These are phyloP conservation scores for Diachasma alloeum DNA, from an alignment of 1,140 invertebrate species.

Conservation along the genomic window DNA sequence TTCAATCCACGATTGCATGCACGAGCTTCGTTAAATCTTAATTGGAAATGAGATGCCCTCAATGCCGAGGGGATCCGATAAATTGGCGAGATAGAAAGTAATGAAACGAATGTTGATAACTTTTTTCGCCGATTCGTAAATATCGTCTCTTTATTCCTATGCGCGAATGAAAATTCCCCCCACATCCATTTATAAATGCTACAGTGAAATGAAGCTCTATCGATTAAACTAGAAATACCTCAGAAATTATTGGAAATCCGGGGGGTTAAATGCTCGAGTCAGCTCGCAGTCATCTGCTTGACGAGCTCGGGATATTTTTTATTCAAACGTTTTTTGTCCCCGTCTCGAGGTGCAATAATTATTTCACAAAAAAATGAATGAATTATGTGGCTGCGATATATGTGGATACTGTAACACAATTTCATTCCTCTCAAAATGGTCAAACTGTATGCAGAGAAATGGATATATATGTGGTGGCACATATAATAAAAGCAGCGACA, in stretches of 20 bases:
- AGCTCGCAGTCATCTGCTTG: not conserved
- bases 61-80: not conserved
- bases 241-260: not conserved
- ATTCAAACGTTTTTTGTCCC: not conserved
- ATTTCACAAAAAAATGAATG: not conserved
- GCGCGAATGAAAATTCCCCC: not conserved
- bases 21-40: not conserved
- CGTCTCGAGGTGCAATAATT: not conserved
- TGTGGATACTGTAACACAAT: conserved; percentile 3
- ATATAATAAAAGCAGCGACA: conserved; percentile 27
- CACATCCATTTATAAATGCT: no score
- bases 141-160: not conserved
- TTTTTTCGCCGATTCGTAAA: not conserved
- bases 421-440: not conserved
- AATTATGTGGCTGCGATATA: not conserved
- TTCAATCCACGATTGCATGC: no score
- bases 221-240: not conserved
- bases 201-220: not conserved
- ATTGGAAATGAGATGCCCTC: not conserved
- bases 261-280: not conserved
- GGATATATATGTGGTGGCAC: conserved; percentile 22
- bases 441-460: not conserved
- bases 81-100: not conserved
- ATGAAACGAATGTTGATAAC: not conserved
- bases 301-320: not conserved